Base-by-base conservation (phyloP, 2,797 vertebrate species). In the Chlorospingus semifuscus region DNA sequence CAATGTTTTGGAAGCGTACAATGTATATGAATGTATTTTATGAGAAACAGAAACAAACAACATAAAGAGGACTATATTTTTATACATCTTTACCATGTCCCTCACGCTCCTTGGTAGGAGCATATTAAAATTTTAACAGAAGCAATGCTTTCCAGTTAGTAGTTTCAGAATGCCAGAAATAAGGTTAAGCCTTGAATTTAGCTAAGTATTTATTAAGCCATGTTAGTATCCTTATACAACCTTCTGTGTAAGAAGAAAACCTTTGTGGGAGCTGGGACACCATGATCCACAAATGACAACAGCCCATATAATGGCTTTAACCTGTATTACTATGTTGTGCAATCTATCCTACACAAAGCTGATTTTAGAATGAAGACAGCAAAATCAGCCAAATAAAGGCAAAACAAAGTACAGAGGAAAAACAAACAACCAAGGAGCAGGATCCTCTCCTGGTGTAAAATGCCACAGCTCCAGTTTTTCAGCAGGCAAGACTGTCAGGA, bases 31-130 rank as follows among this genome's bases (percentile, higher is more conserved):
- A 95, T 84, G 92, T 80, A 68, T 82, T 93, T 90, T 77, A 95
- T 86, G 91, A 94, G 75, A 91, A 94, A 97, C 95, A 90, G 56
- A 97, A 97, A 96, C 52, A 94, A 94, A 94, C 44, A 86, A 96
- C 70, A 95, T 39, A 59, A 50, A 89, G 65, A 91, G 6, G 20
- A 90, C 63, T 92, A 1, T 47, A 52, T 36, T 86, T 83, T 30
- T 77, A 24, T 74, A 86, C 46, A 90, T 27, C 23, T 70, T 76
- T 39, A 94, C 44, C 7, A 21, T 2, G 6, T 50, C 57, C 32
- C 79, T 83, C 76, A 37, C 12, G 49, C 53, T 95, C 68, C 57
- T 60, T 83, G 7, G 14, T 5, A 79, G 59, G 19, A 83, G 11
- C 32, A 21, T 6, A 69, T 10, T 16, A 81, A 80, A 87, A 74